Evolutionary conservation across 2,888 invertebrate genomes (phyloP).

Genomic region (Zaprionus obscuricornis): DNA sequence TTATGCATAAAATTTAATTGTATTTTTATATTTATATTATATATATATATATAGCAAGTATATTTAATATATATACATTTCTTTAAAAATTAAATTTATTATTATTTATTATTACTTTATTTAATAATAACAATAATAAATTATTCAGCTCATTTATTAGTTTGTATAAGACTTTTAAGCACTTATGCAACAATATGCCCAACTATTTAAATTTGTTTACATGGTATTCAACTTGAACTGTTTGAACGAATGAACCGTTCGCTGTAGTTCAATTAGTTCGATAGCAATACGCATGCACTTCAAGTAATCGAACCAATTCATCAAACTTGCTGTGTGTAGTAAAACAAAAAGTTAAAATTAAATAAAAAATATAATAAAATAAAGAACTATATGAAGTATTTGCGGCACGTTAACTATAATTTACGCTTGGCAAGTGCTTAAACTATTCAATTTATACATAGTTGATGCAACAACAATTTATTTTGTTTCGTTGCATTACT

Average conservation of each 20-base stretch:
- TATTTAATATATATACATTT: no score
- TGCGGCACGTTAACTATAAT: conserved; percentile 19
- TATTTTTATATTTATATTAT: no score
- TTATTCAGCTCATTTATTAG: no score
- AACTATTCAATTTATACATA: no score
- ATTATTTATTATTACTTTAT: no score
- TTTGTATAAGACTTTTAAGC: no score
- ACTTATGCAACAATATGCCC: neutral
- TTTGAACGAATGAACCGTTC: conserved; percentile 42
- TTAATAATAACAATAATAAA: no score
- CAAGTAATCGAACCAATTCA: conserved; percentile 33
- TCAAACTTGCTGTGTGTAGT: conserved; percentile 14
- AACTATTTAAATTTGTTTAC: neutral
- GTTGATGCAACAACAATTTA: no score
- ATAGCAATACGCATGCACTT: conserved; percentile 2
- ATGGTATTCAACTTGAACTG: conserved; percentile 29
- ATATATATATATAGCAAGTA: no score
- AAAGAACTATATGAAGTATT: conserved; percentile 44
- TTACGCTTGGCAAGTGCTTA: conserved; percentile 46
- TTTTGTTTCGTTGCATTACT: neutral
- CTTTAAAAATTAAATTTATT: no score
- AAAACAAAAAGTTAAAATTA: conserved; percentile 5
- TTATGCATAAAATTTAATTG: neutral
- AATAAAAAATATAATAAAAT: conserved; percentile 4
- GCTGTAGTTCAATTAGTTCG: conserved; percentile 30